Evolutionary conservation across 2,113 vertebrate species (phyloP), one percentile per base, ranked within the genome.

Genomic region (Neogale vison): DNA sequence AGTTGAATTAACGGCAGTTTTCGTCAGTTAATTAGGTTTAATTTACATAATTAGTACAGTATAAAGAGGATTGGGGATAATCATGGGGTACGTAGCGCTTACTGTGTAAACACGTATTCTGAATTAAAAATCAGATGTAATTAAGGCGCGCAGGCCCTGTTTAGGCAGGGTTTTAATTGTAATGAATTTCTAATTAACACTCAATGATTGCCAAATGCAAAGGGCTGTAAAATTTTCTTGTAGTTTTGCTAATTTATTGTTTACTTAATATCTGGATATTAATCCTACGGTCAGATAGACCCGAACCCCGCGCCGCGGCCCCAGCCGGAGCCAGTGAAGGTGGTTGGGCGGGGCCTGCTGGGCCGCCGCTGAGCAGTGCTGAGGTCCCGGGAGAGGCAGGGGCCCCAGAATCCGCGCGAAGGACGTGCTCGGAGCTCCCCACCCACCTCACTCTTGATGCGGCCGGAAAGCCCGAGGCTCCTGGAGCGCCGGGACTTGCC

Each of bases 31-130:
- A 99, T 99, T 99, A 99, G 99, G 98, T 99, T 99, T 99, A 99
- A 99, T 99, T 99, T 99, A 99, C 99, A 99, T 99, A 99, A 99
- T 99, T 99, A 99, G 99, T 99, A 99, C 99, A 99, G 99, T 99
- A 99, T 99, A 99, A 99, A 99, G 99, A 99, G 99, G 99, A 99
- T 98, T 99, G 99, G 99, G 99, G 99, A 99, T 99, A 99, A 99
- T 99, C 99, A 99, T 98, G 99, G 99, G 99, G 99, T 99, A 99
- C 99, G 98, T 99, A 99, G 99, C 98, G 98, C 99, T 99, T 99
- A 98, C 99, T 99, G 99, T 99, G 99, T 99, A 99, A 99, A 99
- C 99, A 99, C 99, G 99, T 99, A 98, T 98, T 99, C 98, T 98
- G 99, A 99, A 99, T 99, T 99, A 99, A 99, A 99, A 99, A 99